These are phyloP conservation scores for honey bee (Apis mellifera) DNA, from an alignment of 1,140 invertebrate species.

Conservation along the genomic window Amel_HAv3.1 CM009931.2:27366001-27366500, in stretches of 20 bases:
- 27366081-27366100: no score
- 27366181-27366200: no score
- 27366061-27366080: constrained; percentile 3
- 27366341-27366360: background rate
- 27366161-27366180: no score
- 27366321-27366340: no score
- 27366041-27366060: background rate
- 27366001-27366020: constrained; percentile 35
- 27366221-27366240: background rate
- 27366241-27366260: no score
- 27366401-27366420: constrained; percentile 42
- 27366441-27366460: constrained; percentile 22
- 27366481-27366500: constrained; percentile 56
- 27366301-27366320: no score
- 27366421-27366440: constrained; percentile 47
- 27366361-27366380: no score
- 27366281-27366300: no score
- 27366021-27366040: constrained; percentile 23
- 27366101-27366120: constrained; percentile 3
- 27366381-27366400: background rate
- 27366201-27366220: background rate
- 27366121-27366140: background rate
- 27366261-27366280: no score
- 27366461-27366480: constrained; percentile 27
- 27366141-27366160: background rate